Evolutionary conservation across 2,888 invertebrate species (phyloP).

Genomic region (Stenolophus ochropezus): DNA sequence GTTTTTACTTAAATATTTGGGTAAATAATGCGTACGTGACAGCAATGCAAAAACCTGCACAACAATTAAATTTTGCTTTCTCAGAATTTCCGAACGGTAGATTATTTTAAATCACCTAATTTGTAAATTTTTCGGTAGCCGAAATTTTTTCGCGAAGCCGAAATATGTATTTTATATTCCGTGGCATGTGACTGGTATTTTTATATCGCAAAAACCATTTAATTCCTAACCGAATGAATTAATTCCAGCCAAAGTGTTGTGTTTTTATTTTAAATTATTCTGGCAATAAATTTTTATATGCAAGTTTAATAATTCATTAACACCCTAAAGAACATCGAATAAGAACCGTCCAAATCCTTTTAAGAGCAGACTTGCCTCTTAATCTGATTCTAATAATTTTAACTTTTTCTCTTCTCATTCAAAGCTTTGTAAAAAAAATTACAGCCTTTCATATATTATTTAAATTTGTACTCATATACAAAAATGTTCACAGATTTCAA

Average conservation of each 20-base stretch:
- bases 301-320: slow-evolving; percentile 42
- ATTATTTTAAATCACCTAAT: slow-evolving; percentile 64
- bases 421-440: not conserved
- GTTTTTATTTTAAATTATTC: slow-evolving; percentile 42
- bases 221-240: slow-evolving; percentile 53
- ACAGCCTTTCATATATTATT: not conserved
- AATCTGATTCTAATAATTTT: not conserved
- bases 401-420: not conserved
- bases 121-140: slow-evolving; percentile 56
- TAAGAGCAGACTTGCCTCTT: not conserved
- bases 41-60: slow-evolving; percentile 68
- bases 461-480: not conserved
- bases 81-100: slow-evolving; percentile 65
- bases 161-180: slow-evolving; percentile 59
- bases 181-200: slow-evolving; percentile 50
- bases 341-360: not conserved
- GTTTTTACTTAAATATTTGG: slow-evolving; percentile 70
- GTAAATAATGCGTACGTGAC: slow-evolving; percentile 69
- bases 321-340: slow-evolving; percentile 13
- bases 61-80: slow-evolving; percentile 67
- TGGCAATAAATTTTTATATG: slow-evolving; percentile 22
- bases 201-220: slow-evolving; percentile 46
- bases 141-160: slow-evolving; percentile 25
- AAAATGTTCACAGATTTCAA: not conserved
- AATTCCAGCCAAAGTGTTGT: slow-evolving; percentile 3